Evolutionary conservation across 2,797 vertebrate genomes (phyloP), one percentile per base, ranked within the genome.

Genomic region (Periparus ater): DNA sequence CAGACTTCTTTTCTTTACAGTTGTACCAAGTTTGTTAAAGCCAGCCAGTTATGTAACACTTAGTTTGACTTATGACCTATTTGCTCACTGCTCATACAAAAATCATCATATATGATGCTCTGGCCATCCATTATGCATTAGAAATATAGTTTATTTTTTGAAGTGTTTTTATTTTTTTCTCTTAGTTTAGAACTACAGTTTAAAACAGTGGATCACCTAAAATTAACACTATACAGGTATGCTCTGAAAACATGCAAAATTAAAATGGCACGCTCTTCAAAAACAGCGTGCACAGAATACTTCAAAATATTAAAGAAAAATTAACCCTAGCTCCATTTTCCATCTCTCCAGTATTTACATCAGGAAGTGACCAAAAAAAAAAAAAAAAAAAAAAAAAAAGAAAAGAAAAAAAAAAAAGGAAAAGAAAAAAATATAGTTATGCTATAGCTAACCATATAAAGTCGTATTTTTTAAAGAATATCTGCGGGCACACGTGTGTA

Each of bases 51-150:
- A 95, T 65, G 13, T 96, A 96, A 97, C 78, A 89, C 66, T 79
- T 86, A 93, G 76, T 95, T 92, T 85, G 92, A 96, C 91, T 96
- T 96, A 81, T 5, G 62, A 95, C 91, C 85, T 91, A 96, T 96
- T 95, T 91, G 91, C 81, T 93, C 47, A 51, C 66, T 34, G 65
- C 51, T 93, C 66, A 36, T 26, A 89, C 9, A 82, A 57, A 84
- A 87, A 81, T 7, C 22, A 88, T 57, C 80, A 36, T 76, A 53
- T 61, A 66, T 18, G 47, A 93, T 17, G 25, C 62, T 29, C 42
- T 73, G 76, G 45, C 44, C 74, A 74, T 25, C 55, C 74, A 89
- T 67, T 38, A 91, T 0, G 2, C 1, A 1, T 48, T 18, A n/a
- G 21, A 51, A 79, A 50, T 6, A 26, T 0, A 7, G 6, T 4